These are phyloP conservation scores for Drosophila diplacantha DNA, from an alignment of 2,888 invertebrate genomes.

Conservation along the genomic window DNA sequence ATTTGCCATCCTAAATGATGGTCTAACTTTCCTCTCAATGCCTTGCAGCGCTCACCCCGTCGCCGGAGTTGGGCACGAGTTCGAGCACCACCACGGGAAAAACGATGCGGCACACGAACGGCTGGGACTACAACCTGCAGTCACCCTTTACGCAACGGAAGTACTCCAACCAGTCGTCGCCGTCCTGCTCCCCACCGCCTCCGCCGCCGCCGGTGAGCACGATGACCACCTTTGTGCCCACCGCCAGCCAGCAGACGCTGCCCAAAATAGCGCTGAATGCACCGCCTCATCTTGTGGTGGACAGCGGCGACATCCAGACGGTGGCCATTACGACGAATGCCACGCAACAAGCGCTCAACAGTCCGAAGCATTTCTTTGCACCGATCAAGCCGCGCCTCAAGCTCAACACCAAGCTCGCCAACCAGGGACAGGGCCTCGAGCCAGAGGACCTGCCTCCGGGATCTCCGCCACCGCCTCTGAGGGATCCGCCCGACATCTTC, in stretches of 20 bases:
- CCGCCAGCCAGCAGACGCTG: slow-evolving; percentile 50
- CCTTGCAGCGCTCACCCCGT: slow-evolving; percentile 50
- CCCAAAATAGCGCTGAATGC: slow-evolving; percentile 57
- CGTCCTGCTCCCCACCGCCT: slow-evolving; percentile 54
- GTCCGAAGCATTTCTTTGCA: slow-evolving; percentile 79
- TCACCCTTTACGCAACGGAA: slow-evolving; percentile 74
- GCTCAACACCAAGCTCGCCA: slow-evolving; percentile 73
- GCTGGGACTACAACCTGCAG: slow-evolving; percentile 76
- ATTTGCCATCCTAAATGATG: neutral
- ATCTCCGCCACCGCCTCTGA: slow-evolving; percentile 55
- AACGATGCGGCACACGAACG: slow-evolving; percentile 75
- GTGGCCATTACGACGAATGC: slow-evolving; percentile 73
- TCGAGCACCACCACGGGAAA: slow-evolving; percentile 71
- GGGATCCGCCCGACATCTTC: slow-evolving; percentile 76
- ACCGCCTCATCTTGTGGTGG: slow-evolving; percentile 30
- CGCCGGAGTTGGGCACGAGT: slow-evolving; percentile 67
- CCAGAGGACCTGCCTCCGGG: slow-evolving; percentile 56
- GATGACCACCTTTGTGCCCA: slow-evolving; percentile 71
- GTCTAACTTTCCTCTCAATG: neutral
- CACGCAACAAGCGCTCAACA: slow-evolving; percentile 60
- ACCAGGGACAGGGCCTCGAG: slow-evolving; percentile 57
- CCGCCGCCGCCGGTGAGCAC: slow-evolving; percentile 41
- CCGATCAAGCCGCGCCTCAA: slow-evolving; percentile 77
- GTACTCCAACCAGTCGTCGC: slow-evolving; percentile 57
- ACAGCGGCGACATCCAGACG: slow-evolving; percentile 56